Evolutionary conservation across 2,113 vertebrate genomes (phyloP).

Genomic region (Syrmaticus mikado): DNA sequence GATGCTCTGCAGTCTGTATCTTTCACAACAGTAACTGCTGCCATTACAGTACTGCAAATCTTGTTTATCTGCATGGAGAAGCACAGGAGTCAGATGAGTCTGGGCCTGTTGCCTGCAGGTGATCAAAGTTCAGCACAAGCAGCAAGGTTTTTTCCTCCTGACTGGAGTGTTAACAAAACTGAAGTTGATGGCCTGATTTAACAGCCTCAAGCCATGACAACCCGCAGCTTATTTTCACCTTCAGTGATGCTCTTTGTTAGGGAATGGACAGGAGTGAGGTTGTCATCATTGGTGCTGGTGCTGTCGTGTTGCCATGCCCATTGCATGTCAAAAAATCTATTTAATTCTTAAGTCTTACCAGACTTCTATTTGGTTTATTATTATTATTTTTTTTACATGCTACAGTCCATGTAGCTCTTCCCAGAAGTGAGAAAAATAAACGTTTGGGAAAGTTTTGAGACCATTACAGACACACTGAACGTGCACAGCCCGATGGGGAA

Average conservation of each 20-base stretch:
- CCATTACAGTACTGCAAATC: not conserved
- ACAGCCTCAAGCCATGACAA: not conserved
- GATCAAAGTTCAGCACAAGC: not conserved
- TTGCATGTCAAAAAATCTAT: not conserved
- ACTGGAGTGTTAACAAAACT: not conserved
- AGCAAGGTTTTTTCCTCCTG: not conserved
- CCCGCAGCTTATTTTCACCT: conserved; percentile 4
- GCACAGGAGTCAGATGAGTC: not conserved
- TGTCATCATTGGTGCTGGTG: not conserved
- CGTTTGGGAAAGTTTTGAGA: not conserved
- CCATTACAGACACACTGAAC: rapidly evolving
- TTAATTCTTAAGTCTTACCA: not conserved
- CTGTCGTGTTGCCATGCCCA: not conserved
- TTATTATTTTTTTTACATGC: no score
- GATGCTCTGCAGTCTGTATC: not conserved
- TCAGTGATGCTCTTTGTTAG: not conserved
- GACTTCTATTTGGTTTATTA: no score
- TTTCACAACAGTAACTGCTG: not conserved
- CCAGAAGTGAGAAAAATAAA: not conserved
- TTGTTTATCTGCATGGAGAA: not conserved
- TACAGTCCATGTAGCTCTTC: not conserved
- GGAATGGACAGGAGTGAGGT: not conserved
- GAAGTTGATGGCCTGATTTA: not conserved
- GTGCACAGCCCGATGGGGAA: not conserved
- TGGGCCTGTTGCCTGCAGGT: not conserved